Conservation (phyloP, 2,888 invertebrate genomes). For the Dastarcus helophoroides region DNA sequence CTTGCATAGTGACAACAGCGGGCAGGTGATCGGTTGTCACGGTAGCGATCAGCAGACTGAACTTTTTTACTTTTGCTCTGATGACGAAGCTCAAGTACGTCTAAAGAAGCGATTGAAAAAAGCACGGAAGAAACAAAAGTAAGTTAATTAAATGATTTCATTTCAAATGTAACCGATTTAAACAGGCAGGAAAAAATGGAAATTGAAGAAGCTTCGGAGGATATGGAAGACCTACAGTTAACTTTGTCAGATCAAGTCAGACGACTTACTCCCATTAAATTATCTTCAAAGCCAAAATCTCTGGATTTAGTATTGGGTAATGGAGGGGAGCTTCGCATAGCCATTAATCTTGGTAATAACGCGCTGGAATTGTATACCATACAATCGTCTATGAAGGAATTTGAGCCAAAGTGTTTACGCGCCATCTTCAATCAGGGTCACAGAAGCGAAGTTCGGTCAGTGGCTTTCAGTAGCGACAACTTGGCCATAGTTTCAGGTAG, state of each 20-base stretch:
- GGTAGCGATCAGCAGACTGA: conserved; percentile 76
- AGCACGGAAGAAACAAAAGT: conserved; percentile 48
- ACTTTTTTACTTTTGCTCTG: conserved; percentile 66
- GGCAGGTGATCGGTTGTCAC: conserved; percentile 66
- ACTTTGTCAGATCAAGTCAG: conserved; percentile 64
- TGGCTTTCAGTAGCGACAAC: conserved; percentile 86
- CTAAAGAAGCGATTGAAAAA: conserved; percentile 71
- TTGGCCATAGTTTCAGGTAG: conserved; percentile 78
- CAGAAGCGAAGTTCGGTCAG: conserved; percentile 74
- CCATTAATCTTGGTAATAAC: conserved; percentile 60
- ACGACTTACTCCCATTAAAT: conserved; percentile 53
- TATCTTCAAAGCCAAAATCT: conserved; percentile 59
- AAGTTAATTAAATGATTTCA: conserved; percentile 20
- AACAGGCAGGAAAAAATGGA: conserved; percentile 22
- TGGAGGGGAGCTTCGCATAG: conserved; percentile 58
- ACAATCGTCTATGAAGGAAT: conserved; percentile 37
- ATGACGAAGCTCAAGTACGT: conserved; percentile 59
- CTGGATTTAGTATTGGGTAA: conserved; percentile 58
- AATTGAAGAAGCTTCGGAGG: conserved; percentile 22
- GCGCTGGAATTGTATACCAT: conserved; percentile 58
- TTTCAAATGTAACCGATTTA: neutral
- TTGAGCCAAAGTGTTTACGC: conserved; percentile 48
- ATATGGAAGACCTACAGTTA: conserved; percentile 25
- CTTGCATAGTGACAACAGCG: conserved; percentile 59
- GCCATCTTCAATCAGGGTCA: conserved; percentile 70